Base-by-base conservation (phyloP, 2,797 vertebrate genomes). In the Poecilia picta region DNA sequence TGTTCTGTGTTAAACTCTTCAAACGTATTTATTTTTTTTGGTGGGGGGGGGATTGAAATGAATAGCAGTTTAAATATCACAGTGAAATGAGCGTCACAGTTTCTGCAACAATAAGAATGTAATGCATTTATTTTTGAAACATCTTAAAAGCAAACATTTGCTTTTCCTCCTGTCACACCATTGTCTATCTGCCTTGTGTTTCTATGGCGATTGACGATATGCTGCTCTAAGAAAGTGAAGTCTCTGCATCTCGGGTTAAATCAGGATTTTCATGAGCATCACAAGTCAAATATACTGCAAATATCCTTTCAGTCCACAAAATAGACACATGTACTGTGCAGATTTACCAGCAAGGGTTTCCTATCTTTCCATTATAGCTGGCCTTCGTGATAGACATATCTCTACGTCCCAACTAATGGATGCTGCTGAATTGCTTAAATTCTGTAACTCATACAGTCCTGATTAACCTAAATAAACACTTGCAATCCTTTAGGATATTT, bases 391-490 rank as follows among this genome's bases (percentile, higher is more conserved):
- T 51, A 72, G 55, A 73, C 57, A 31, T 45, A 76, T 78, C 75
- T 20, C 25, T 76, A n/a, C 74, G 77, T 81, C 79, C 80, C 68
- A 31, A 74, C 46, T 53, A 83, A 83, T 84, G 83, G 74, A 80
- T 74, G 51, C 36, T 79, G 36, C 64, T 41, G 78, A 49, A 79
- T 74, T 80, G 46, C 79, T 86, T 75, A 79, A 82, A 88, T 86
- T 85, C 76, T 49, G 18, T 41, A 39, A 55, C 41, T 81, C 72
- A 46, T 1, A 0, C 72, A 89, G 77, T 72, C 83, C 75, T 51
- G 51, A 76, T 87, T 85, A 82, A 85, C 83, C 89, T 77, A 80
- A 86, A 88, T 88, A 82, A 76, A 78, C 79, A 78, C 51, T 78
- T 59, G 45, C 39, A 77, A 53, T 72, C 47, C 20, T 28, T 83